Conservation (phyloP, 2,113 vertebrate species). For the Chionomys nivalis region DNA sequence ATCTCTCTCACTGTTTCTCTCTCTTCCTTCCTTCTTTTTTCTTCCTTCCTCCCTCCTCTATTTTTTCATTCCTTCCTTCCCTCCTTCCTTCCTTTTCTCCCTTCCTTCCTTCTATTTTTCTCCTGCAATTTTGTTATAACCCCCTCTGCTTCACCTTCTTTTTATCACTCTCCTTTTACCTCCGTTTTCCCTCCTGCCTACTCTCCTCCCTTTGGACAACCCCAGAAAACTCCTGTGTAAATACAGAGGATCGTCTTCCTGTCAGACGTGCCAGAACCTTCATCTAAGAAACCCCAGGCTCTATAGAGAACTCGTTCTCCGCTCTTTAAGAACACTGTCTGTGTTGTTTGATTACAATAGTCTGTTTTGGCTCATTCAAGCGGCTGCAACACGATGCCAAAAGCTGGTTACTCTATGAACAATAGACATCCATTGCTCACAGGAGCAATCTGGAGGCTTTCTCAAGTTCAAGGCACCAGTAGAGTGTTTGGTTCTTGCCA, state of each 20-base stretch:
- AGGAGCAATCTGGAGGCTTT: not conserved
- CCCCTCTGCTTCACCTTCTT: not conserved
- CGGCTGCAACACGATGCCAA: not conserved
- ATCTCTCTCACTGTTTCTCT: no score
- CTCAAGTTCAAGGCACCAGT: not conserved
- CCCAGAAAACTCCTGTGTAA: not conserved
- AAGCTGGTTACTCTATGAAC: not conserved
- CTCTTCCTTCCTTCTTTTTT: not conserved
- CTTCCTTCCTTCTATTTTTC: not conserved
- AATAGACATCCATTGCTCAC: not conserved
- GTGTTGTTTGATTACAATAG: not conserved
- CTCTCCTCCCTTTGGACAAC: not conserved
- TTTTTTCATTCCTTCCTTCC: not conserved
- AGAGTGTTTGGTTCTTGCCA: not conserved
- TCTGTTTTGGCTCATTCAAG: not conserved
- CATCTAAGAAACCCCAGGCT: not conserved
- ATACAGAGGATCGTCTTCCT: not conserved
- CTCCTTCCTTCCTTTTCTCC: not conserved
- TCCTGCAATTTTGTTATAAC: not conserved
- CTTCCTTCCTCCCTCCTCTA: not conserved
- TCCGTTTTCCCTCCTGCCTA: not conserved
- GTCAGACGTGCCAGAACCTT: not conserved
- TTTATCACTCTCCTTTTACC: not conserved
- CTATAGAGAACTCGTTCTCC: not conserved
- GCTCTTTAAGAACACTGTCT: not conserved